Percentiles rank a stretch among this genome's conserved stretches.
phyloP scores from a whole-genome alignment of 2,797 vertebrate species.

The Australoheros facetus region DNA sequence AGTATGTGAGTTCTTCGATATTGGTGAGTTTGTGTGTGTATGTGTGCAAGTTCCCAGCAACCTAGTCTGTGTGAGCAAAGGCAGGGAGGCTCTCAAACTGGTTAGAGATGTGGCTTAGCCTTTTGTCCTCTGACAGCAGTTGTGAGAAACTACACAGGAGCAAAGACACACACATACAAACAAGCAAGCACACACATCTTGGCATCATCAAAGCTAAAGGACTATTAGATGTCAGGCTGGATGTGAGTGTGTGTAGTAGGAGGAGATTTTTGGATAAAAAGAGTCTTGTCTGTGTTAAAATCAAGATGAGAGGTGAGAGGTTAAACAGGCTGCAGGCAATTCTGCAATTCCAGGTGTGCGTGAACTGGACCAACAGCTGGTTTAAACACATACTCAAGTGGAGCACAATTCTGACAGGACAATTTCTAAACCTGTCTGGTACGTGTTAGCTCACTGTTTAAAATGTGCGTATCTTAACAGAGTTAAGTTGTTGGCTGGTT shows the following conservation, averaged over 20 bases:
- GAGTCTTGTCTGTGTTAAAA: slow-evolving; percentile 1
- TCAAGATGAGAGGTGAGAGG: slow-evolving; percentile 34
- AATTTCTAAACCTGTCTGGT: slow-evolving; percentile 45
- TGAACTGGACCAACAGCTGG: slow-evolving; percentile 36
- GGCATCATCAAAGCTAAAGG: slow-evolving; percentile 20
- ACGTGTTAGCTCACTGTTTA: slow-evolving; percentile 40
- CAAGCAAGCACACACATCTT: slow-evolving; percentile 1
- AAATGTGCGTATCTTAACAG: slow-evolving; percentile 39
- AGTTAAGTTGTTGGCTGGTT: slow-evolving; percentile 26
- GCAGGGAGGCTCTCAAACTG: slow-evolving; percentile 61
- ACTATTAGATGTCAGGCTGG: background rate
- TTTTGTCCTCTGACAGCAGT: slow-evolving; percentile 60
- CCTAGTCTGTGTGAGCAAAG: slow-evolving; percentile 58
- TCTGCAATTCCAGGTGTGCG: slow-evolving; percentile 51
- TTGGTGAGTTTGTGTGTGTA: background rate
- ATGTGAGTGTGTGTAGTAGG: background rate
- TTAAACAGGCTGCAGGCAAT: slow-evolving; percentile 32
- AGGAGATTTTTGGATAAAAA: background rate
- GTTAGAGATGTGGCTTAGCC: slow-evolving; percentile 64
- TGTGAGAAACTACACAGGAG: slow-evolving; percentile 51
- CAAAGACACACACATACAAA: slow-evolving; percentile 10
- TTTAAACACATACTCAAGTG: slow-evolving; percentile 16
- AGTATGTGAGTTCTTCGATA: slow-evolving; percentile 16
- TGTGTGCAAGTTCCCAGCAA: slow-evolving; percentile 22
- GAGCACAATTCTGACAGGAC: slow-evolving; percentile 38